phyloP scores from a whole-genome alignment of 2,113 vertebrate genomes.

The Chlorodrepanis virens region DNA sequence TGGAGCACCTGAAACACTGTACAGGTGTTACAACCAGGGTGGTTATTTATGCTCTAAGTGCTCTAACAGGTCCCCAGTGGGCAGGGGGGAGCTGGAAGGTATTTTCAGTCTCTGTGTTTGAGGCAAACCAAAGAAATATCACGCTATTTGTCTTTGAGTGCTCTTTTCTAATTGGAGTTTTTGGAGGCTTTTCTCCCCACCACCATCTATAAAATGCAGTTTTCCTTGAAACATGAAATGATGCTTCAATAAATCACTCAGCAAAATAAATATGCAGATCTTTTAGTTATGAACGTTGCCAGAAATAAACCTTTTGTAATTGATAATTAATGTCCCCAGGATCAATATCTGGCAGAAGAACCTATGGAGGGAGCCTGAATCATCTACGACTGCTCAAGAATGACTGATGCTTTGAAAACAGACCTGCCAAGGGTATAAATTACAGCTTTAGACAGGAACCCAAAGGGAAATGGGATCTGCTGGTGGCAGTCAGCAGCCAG shows the following conservation, averaged over 20 bases:
- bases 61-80: background rate
- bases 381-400: conserved; percentile 61
- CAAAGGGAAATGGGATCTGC: background rate
- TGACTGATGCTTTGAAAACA: conserved; percentile 69
- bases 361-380: conserved; percentile 58
- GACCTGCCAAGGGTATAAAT: conserved; percentile 68
- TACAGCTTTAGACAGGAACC: conserved; percentile 21
- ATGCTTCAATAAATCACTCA: conserved; percentile 72
- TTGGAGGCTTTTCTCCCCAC: conserved; percentile 49
- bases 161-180: conserved; percentile 66
- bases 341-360: conserved; percentile 76
- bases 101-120: background rate
- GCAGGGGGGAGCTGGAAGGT: background rate
- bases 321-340: conserved; percentile 78
- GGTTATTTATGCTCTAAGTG: background rate
- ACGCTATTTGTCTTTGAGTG: conserved; percentile 30
- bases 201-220: conserved; percentile 52
- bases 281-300: conserved; percentile 56
- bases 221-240: conserved; percentile 68
- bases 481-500: background rate
- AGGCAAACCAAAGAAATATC: conserved; percentile 45
- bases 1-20: background rate
- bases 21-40: background rate
- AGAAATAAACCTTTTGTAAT: conserved; percentile 78
- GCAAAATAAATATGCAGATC: conserved; percentile 72